Percentiles rank a stretch among this genome's conserved stretches.
phyloP scores from a whole-genome alignment of 2,888 invertebrate genomes.

The Aspidapion aeneum region DNA sequence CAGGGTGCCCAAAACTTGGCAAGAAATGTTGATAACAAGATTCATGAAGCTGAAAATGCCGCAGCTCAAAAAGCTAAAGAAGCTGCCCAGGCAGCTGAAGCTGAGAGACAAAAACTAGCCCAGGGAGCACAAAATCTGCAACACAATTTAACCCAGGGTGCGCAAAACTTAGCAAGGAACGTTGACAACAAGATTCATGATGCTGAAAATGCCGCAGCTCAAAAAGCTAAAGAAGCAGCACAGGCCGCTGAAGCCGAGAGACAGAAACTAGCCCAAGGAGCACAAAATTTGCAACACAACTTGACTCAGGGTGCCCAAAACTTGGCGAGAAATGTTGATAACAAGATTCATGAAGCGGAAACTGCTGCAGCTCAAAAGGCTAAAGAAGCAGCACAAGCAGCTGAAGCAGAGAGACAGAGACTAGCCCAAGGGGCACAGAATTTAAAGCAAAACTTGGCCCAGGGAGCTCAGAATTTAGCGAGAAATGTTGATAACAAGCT shows the following conservation, averaged over 20 bases:
- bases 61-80: conserved; percentile 18
- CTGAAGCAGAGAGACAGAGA: no score
- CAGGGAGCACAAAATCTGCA: conserved; percentile 21
- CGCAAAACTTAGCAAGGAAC: conserved; percentile 20
- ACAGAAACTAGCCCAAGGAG: no score
- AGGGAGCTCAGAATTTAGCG: conserved; percentile 26
- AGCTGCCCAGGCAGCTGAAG: conserved; percentile 15
- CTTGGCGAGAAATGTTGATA: conserved; percentile 46
- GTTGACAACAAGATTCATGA: conserved; percentile 28
- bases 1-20: conserved; percentile 13
- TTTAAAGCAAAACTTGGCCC: conserved; percentile 16
- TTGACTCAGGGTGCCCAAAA: conserved; percentile 25
- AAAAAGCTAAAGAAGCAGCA: conserved; percentile 25
- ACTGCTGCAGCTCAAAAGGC: conserved; percentile 26
- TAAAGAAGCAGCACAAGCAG: conserved; percentile 25
- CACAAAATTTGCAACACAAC: no score
- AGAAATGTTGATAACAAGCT: conserved; percentile 25
- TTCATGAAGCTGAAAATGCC: conserved; percentile 16
- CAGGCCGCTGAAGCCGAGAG: no score
- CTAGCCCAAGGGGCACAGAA: conserved; percentile 20
- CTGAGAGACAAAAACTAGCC: conserved; percentile 24
- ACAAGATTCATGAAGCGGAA: conserved; percentile 59
- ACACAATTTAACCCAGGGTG: no score
- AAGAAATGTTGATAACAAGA: conserved; percentile 18
- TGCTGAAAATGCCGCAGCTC: conserved; percentile 28